These are phyloP conservation scores for Seriola rivoliana DNA, from an alignment of 2,113 vertebrate genomes.

Conservation along the genomic window DNA sequence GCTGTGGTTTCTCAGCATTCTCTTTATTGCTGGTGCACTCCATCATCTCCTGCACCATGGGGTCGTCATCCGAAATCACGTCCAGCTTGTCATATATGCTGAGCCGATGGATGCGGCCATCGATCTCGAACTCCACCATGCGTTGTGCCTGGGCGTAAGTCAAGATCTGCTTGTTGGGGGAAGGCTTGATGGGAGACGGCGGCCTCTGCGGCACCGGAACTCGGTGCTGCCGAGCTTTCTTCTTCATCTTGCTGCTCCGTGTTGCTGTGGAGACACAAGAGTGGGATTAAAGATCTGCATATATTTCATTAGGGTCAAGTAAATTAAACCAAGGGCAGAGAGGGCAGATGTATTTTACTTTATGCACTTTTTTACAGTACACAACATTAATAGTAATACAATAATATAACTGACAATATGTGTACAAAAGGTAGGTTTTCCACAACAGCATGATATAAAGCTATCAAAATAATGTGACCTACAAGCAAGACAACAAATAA, in stretches of 20 bases:
- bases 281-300: background rate
- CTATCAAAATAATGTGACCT: background rate
- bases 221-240: constrained; percentile 94
- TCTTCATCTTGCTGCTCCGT: constrained; percentile 89
- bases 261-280: constrained; percentile 62
- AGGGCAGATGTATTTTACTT: background rate
- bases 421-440: background rate
- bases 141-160: constrained; percentile 97
- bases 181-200: constrained; percentile 95
- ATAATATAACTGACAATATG: background rate
- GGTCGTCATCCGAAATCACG: constrained; percentile 93
- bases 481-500: background rate
- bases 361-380: no score
- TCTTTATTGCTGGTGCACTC: constrained; percentile 99
- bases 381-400: background rate
- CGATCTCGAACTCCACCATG: constrained; percentile 97
- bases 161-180: constrained; percentile 93
- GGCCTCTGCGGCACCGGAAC: constrained; percentile 88
- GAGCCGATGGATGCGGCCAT: constrained; percentile 93
- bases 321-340: background rate
- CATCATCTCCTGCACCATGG: constrained; percentile 94
- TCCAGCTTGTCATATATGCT: constrained; percentile 95
- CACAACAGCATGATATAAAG: background rate
- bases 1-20: constrained; percentile 91
- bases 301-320: background rate